Evolutionary conservation across 2,113 vertebrate genomes (phyloP).

Genomic region (Limanda limanda): DNA sequence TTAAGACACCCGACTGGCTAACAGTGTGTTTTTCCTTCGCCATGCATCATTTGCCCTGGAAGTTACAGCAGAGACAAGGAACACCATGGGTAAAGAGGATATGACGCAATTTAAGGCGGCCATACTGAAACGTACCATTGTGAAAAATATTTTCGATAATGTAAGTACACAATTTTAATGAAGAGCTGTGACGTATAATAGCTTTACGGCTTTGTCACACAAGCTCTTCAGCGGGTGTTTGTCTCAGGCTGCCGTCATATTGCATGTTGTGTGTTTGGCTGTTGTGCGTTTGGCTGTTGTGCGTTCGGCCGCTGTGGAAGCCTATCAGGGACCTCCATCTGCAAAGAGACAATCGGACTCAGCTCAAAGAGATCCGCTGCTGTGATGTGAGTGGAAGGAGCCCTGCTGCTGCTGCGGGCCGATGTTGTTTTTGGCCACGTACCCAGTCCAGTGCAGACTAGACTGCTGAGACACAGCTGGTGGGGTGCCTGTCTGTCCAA

Average conservation of each 20-base stretch:
- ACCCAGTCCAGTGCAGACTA: constrained; percentile 59
- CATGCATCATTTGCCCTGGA: too few species aligned
- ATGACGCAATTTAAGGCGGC: too few species aligned
- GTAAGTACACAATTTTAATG: too few species aligned
- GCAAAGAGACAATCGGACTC: constrained; percentile 58
- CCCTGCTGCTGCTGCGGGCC: constrained; percentile 42
- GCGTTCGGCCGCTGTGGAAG: not conserved
- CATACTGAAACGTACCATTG: too few species aligned
- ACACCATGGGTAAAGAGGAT: too few species aligned
- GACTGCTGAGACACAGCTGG: constrained; percentile 68
- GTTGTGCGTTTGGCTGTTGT: constrained; percentile 12
- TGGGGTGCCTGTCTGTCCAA: constrained; percentile 45
- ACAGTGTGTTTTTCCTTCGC: too few species aligned
- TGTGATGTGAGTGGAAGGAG: constrained; percentile 73
- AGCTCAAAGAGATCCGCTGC: constrained; percentile 75
- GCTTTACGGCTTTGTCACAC: too few species aligned
- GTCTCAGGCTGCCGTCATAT: constrained; percentile 28
- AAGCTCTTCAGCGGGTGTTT: constrained; percentile 7
- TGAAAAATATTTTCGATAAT: too few species aligned
- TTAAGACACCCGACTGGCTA: too few species aligned
- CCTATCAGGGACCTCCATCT: constrained; percentile 69
- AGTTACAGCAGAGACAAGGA: too few species aligned
- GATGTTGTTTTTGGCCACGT: constrained; percentile 72
- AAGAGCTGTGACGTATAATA: too few species aligned
- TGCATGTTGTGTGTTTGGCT: constrained; percentile 17